phyloP scores from a whole-genome alignment of 2,888 invertebrate species.

The Urechis unicinctus region DNA sequence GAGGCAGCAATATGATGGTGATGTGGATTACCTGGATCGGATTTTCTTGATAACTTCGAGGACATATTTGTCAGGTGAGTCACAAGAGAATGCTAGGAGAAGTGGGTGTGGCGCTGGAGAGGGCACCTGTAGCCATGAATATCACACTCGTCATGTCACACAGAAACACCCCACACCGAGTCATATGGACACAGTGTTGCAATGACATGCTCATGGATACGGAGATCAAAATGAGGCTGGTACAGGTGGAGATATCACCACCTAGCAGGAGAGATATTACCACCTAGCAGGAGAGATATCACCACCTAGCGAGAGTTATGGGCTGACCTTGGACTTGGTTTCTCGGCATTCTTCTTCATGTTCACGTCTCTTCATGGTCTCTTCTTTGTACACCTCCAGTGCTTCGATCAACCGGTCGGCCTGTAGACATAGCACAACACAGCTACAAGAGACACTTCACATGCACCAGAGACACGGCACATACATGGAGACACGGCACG shows the following conservation, averaged over 20 bases:
- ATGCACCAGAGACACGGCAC: no score
- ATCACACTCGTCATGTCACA: no score
- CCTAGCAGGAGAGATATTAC: no score
- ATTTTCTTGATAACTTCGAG: constrained; percentile 72
- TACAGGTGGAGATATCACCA: no score
- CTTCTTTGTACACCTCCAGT: constrained; percentile 58
- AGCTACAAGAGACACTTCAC: neutral
- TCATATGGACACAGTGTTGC: no score
- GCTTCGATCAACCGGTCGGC: constrained; percentile 90
- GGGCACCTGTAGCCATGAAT: constrained; percentile 50
- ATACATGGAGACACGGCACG: neutral
- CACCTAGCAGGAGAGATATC: neutral
- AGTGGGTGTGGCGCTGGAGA: constrained; percentile 66
- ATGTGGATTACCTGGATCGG: constrained; percentile 64
- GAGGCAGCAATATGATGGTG: neutral
- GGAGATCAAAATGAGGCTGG: no score
- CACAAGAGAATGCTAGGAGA: constrained; percentile 69
- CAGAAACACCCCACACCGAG: no score
- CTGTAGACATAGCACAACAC: constrained; percentile 38
- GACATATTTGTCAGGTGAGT: constrained; percentile 72
- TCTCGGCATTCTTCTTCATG: constrained; percentile 43
- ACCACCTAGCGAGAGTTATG: neutral
- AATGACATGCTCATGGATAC: no score
- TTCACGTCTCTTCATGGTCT: constrained; percentile 48
- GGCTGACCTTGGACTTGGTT: constrained; percentile 27